Percentiles rank a stretch among this genome's conserved stretches.
These are phyloP conservation scores for Boulengeromyrus knoepffleri DNA, from an alignment of 2,113 vertebrate species.

Conservation along the genomic window DNA sequence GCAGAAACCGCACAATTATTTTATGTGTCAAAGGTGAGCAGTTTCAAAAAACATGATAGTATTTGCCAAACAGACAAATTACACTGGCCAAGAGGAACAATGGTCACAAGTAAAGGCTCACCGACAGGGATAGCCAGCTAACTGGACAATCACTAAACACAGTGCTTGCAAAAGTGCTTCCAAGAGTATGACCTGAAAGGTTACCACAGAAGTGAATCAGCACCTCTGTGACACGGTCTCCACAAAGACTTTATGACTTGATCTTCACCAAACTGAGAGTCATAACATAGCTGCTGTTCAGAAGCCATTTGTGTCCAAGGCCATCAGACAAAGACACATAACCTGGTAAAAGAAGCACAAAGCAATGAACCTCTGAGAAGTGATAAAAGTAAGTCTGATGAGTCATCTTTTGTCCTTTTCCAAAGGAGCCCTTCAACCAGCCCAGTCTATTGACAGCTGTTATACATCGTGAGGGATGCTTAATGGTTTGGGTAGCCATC, in stretches of 20 bases:
- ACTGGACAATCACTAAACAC: not conserved
- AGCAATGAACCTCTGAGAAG: not conserved
- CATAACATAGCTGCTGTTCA: not conserved
- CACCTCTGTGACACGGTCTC: not conserved
- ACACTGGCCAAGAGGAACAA: not conserved
- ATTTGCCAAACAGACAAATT: not conserved
- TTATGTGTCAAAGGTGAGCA: not conserved
- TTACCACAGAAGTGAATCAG: too few relatives aligned
- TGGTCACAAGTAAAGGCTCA: not conserved
- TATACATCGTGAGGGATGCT: not conserved
- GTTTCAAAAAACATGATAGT: not conserved
- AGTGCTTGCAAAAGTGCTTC: not conserved
- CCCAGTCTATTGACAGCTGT: not conserved
- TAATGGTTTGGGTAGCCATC: not conserved
- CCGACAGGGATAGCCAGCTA: not conserved
- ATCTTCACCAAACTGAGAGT: not conserved
- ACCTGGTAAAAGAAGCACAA: not conserved
- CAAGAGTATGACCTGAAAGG: not conserved
- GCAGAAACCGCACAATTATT: not conserved
- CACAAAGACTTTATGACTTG: not conserved
- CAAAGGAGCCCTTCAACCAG: not conserved
- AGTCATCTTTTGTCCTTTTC: not conserved
- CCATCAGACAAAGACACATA: not conserved
- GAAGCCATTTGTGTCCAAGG: not conserved
- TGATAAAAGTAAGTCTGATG: not conserved